Base-by-base conservation (phyloP, 2,888 invertebrate species). In the Pyrocoelia pectoralis region DNA sequence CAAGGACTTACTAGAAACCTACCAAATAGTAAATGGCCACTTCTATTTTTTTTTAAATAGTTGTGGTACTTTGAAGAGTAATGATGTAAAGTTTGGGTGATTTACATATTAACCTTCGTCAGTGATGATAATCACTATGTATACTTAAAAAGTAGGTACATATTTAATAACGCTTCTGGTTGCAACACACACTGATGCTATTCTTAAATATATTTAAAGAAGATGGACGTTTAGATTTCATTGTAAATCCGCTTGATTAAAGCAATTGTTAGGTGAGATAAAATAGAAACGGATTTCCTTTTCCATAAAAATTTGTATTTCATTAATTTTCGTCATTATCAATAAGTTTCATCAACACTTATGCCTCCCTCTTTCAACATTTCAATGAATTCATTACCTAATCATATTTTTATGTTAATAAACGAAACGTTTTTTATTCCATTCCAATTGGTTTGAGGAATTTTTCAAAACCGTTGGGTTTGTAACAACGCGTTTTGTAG, bases 381-480 rank as follows among this genome's bases (percentile, higher is more conserved):
- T 33, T 33, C 9, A 2, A 33, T 33, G 33, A 24, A 24, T 24
- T 24, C 24, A 24, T 24, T 24, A 24, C 24, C 4, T 8, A 41
- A 41, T 41, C n/a, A 41, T 41, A 41, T 41, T n/a, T 6, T 46
- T 46, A 46, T 46, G 46, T 6, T 46, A 46, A 46, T 46, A 17
- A 46, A 13, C 41, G 12, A 41, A 41, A 14, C 41, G 41, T 41
- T 41, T 41, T 41, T 15, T 41, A 8, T 41, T 41, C 41, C 14
- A 41, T 41, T 41, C 41, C 41, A 41, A 41, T 41, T 41, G 41
- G 12, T 41, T 46, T 10, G 17, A 17, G 17, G 46, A 46, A 46
- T 46, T 15, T 17, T 2, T 17, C 14, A 46, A 46, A 17, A 10
- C 8, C 46, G n/a, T 17, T 46, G 33, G 33, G 3, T 24, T 4